A percentile compares a stretch with the other conserved stretches of the same genome.
These are phyloP conservation scores for Pristionchus fissidentatus DNA, from an alignment of 2,888 invertebrate genomes.

Conservation along the genomic window DNA sequence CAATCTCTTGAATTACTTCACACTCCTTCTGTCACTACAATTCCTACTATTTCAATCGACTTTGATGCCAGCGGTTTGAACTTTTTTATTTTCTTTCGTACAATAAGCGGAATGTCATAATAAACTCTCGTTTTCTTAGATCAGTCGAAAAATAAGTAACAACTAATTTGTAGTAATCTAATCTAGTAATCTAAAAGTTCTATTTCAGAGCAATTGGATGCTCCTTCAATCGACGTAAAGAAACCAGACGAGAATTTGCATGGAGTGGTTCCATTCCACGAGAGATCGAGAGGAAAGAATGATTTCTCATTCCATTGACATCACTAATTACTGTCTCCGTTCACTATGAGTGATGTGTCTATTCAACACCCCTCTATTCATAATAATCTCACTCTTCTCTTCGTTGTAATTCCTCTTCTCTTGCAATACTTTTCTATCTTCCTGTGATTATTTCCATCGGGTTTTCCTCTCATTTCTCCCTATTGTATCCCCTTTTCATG, in stretches of 20 bases:
- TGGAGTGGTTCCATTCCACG: conserved; percentile 34
- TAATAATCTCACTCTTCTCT: conserved; percentile 9
- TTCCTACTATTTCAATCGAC: neutral
- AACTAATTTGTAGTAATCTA: too few species aligned
- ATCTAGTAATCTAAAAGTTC: neutral
- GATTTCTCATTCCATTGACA: conserved; percentile 12
- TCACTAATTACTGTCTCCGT: conserved; percentile 17
- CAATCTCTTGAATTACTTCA: neutral
- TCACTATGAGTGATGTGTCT: neutral
- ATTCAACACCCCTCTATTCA: neutral
- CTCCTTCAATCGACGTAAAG: conserved; percentile 20
- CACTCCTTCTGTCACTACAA: neutral
- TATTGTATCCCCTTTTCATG: neutral
- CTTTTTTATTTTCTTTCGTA: neutral
- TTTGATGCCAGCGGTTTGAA: conserved; percentile 2
- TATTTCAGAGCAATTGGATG: conserved; percentile 25
- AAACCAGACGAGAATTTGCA: conserved; percentile 33
- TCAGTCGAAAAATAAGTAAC: too few species aligned
- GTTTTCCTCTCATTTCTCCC: neutral
- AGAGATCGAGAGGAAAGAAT: conserved; percentile 42
- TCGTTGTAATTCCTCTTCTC: neutral
- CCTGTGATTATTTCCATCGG: conserved; percentile 20
- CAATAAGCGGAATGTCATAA: too few species aligned
- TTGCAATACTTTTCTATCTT: neutral
- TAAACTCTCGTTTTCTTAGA: too few species aligned